Percentiles rank a stretch among this genome's conserved stretches.
phyloP scores from a whole-genome alignment of 2,113 vertebrate species.

The Proteles cristata region DNA sequence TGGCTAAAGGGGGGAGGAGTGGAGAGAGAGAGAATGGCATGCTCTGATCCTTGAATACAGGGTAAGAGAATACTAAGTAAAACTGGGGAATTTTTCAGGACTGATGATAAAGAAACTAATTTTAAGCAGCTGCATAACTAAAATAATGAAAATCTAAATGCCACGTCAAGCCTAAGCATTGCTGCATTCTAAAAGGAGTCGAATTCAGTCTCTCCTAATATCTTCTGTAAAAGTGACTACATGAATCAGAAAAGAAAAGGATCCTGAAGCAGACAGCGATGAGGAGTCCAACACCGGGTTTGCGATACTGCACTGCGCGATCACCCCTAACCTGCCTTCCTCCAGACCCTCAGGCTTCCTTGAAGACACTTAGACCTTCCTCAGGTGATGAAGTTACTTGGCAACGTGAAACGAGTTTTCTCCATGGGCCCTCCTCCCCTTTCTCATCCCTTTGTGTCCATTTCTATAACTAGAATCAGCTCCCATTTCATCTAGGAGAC shows the following conservation, averaged over 20 bases:
- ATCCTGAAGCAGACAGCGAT: neutral
- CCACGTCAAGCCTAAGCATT: neutral
- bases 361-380: neutral
- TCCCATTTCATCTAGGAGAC: neutral
- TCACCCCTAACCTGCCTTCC: neutral
- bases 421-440: neutral
- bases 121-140: neutral
- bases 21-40: neutral
- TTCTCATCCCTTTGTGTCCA: neutral
- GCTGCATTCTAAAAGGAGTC: neutral
- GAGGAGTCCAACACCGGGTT: accelerated
- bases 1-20: neutral
- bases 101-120: neutral
- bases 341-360: neutral
- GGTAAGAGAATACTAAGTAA: neutral
- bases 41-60: neutral
- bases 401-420: neutral
- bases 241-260: neutral
- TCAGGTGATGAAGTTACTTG: neutral
- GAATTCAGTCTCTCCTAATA: neutral
- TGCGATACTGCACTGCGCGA: neutral
- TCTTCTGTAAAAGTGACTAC: neutral
- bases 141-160: neutral
- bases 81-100: neutral
- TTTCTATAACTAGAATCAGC: neutral